phyloP scores from a whole-genome alignment of 2,113 vertebrate species.

The Anolis sagrei region DNA sequence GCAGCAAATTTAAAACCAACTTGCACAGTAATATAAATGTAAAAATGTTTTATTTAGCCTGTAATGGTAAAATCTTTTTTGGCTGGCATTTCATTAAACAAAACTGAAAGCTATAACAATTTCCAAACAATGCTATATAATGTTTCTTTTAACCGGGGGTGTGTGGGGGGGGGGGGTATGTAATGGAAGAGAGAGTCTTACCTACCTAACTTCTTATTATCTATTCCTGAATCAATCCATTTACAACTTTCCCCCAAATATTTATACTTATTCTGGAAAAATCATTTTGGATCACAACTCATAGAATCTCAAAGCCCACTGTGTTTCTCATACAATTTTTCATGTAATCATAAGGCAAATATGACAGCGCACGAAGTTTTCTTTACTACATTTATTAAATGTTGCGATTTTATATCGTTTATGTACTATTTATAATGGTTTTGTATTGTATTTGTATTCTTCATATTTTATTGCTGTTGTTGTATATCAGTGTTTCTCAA shows the following conservation, averaged over 20 bases:
- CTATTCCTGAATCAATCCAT: not conserved
- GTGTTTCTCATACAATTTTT: not conserved
- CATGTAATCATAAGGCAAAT: not conserved
- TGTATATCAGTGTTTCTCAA: no score
- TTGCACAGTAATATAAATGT: constrained; percentile 20
- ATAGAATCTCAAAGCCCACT: no score
- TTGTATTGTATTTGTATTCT: no score
- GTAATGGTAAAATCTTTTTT: constrained; percentile 22
- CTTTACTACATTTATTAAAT: not conserved
- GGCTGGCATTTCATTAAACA: not conserved
- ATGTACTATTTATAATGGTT: no score
- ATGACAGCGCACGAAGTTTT: not conserved
- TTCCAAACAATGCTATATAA: not conserved
- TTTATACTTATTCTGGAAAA: not conserved
- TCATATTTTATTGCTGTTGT: no score
- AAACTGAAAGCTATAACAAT: constrained; percentile 9
- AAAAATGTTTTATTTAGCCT: constrained; percentile 16
- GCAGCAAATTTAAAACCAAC: constrained; percentile 33
- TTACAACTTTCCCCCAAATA: not conserved
- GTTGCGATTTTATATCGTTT: no score
- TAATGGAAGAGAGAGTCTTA: not conserved
- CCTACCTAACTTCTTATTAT: not conserved
- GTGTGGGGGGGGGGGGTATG: not conserved
- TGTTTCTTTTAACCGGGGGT: not conserved
- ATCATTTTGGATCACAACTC: not conserved